Evolutionary conservation across 2,113 vertebrate genomes (phyloP).

Genomic region (Lonchura striata): DNA sequence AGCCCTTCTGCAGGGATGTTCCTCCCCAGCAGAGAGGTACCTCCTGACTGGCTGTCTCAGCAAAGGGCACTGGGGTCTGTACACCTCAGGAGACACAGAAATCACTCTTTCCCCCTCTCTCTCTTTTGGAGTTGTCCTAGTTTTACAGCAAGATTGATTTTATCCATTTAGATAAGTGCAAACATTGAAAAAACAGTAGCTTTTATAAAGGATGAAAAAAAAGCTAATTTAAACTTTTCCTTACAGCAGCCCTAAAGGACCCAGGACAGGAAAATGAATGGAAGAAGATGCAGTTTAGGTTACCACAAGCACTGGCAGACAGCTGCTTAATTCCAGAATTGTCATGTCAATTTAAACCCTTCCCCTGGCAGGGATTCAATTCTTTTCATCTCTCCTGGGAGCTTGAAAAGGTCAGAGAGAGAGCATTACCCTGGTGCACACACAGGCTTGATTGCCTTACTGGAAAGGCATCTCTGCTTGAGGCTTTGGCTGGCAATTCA

Average conservation of each 20-base stretch:
- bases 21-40: not conserved
- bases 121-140: not conserved
- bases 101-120: not conserved
- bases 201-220: not conserved
- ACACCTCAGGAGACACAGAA: not conserved
- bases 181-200: not conserved
- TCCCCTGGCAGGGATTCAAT: slow-evolving; percentile 38
- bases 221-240: not conserved
- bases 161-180: not conserved
- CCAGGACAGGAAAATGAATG: not conserved
- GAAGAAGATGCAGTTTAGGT: not conserved
- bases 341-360: slow-evolving; percentile 44
- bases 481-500: not conserved
- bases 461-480: not conserved
- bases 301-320: slow-evolving; percentile 6
- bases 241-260: not conserved
- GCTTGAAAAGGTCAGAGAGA: slow-evolving; percentile 53
- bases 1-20: not conserved
- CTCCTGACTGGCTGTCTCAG: not conserved
- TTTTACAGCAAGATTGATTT: not conserved
- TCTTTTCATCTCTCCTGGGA: slow-evolving; percentile 36
- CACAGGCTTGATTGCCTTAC: not conserved
- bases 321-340: slow-evolving; percentile 54
- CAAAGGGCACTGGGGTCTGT: rapidly evolving
- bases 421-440: slow-evolving; percentile 26